A percentile compares a stretch with the other conserved stretches of the same genome.
phyloP scores from a whole-genome alignment of 2,797 vertebrate genomes.

The Hylomyscus alleni region DNA sequence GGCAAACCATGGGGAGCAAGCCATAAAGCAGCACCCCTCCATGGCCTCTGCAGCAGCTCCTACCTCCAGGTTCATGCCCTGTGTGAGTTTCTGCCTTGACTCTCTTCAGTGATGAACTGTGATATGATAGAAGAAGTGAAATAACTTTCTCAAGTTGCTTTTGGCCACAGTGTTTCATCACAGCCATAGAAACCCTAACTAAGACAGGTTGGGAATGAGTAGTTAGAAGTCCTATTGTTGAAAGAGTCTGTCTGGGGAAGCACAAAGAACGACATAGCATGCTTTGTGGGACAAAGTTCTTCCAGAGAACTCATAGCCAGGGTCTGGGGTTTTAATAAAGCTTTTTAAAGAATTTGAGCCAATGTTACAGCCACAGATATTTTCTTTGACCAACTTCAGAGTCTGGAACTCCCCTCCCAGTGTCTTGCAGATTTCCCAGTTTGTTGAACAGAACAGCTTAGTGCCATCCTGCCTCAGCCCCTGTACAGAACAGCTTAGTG shows the following conservation, averaged over 20 bases:
- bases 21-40: not conserved
- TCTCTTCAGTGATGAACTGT: not conserved
- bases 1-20: not conserved
- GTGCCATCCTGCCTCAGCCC: no score
- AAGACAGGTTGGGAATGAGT: not conserved
- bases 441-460: no score
- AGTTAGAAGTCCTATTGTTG: not conserved
- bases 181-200: not conserved
- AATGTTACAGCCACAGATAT: not conserved
- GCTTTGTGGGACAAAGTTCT: no score
- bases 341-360: conserved; percentile 4
- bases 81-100: not conserved
- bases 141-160: no score
- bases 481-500: no score
- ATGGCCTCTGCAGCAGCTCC: not conserved
- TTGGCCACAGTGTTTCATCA: not conserved
- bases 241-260: no score
- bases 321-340: not conserved
- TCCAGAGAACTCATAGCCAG: not conserved
- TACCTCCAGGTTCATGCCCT: no score
- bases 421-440: not conserved
- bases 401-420: not conserved
- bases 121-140: not conserved
- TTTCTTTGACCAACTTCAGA: not conserved
- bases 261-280: no score